Percentiles rank a stretch among this genome's conserved stretches.
Evolutionary conservation across 2,113 vertebrate genomes (phyloP).

Genomic region (Elanoides forficatus): DNA sequence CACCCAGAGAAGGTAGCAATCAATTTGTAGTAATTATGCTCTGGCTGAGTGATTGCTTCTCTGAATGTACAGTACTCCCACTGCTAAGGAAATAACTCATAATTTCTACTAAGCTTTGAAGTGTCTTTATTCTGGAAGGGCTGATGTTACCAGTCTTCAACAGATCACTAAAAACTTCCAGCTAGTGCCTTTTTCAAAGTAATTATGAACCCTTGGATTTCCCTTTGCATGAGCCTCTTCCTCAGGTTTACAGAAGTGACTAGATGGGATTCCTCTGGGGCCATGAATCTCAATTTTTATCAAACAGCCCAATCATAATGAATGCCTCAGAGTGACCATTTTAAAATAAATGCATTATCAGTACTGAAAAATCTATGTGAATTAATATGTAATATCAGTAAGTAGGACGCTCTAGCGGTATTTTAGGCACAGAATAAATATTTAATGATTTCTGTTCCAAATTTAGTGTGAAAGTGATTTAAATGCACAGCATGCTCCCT

Average conservation of each 20-base stretch:
- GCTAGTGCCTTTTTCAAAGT: not conserved
- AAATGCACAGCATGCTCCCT: constrained; percentile 46
- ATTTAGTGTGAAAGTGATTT: constrained; percentile 59
- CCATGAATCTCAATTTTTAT: not conserved
- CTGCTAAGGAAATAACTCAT: constrained; percentile 42
- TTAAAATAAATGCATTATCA: constrained; percentile 19
- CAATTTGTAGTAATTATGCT: constrained; percentile 2
- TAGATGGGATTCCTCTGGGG: not conserved
- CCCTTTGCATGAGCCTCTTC: not conserved
- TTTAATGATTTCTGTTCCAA: constrained; percentile 70
- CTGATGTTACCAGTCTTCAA: not conserved
- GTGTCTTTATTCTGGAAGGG: constrained; percentile 6
- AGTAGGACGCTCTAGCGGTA: constrained; percentile 54
- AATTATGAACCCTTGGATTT: constrained; percentile 1
- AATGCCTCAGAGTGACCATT: constrained; percentile 5
- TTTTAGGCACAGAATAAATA: constrained; percentile 72
- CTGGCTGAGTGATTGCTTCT: not conserved
- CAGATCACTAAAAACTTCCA: not conserved
- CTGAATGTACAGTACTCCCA: not conserved
- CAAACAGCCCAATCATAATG: not conserved
- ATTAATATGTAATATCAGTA: constrained; percentile 58
- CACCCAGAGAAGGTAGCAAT: not conserved
- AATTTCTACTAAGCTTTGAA: constrained; percentile 34
- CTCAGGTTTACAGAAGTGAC: not conserved
- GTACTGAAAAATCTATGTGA: constrained; percentile 26